phyloP scores from a whole-genome alignment of 2,888 invertebrate species.

The Ichneumoninae sp. region DNA sequence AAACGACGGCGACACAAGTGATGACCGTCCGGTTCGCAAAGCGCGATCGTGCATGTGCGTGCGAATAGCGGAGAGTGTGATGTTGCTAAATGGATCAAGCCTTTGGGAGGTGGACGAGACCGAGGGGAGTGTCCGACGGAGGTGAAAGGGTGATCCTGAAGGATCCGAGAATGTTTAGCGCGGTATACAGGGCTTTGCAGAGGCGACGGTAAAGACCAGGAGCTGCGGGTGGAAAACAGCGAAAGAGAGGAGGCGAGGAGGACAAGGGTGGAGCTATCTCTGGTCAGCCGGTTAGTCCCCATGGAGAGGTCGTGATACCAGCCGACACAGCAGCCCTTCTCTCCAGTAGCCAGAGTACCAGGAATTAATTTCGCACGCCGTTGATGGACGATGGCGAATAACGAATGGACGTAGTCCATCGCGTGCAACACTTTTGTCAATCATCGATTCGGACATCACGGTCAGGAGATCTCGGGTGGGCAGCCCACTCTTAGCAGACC shows the following conservation, averaged over 20 bases:
- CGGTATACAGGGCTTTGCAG: slow-evolving; percentile 56
- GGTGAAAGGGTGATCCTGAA: slow-evolving; percentile 63
- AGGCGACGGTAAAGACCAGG: slow-evolving; percentile 6
- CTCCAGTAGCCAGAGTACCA: slow-evolving; percentile 49
- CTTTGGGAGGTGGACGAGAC: slow-evolving; percentile 45
- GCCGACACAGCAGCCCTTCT: slow-evolving; percentile 38
- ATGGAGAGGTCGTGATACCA: slow-evolving; percentile 46
- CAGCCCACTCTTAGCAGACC: slow-evolving; percentile 63
- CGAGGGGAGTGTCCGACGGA: slow-evolving; percentile 51
- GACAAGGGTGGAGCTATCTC: slow-evolving; percentile 52
- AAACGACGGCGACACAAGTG: slow-evolving; percentile 34
- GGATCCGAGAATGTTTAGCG: slow-evolving; percentile 60
- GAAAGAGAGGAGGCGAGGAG: slow-evolving; percentile 19
- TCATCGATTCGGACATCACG: neutral
- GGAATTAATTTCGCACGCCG: slow-evolving; percentile 58
- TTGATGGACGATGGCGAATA: slow-evolving; percentile 39
- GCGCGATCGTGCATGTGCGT: neutral
- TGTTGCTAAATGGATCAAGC: slow-evolving; percentile 23
- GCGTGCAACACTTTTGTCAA: no score
- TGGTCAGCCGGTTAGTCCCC: slow-evolving; percentile 64
- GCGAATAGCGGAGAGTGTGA: slow-evolving; percentile 21
- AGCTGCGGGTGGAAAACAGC: slow-evolving; percentile 24
- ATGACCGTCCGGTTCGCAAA: slow-evolving; percentile 19
- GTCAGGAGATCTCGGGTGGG: slow-evolving; percentile 18
- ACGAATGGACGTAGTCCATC: neutral